Evolutionary conservation across 2,888 invertebrate genomes (phyloP).

Genomic region (Habrosyne pyritoides): DNA sequence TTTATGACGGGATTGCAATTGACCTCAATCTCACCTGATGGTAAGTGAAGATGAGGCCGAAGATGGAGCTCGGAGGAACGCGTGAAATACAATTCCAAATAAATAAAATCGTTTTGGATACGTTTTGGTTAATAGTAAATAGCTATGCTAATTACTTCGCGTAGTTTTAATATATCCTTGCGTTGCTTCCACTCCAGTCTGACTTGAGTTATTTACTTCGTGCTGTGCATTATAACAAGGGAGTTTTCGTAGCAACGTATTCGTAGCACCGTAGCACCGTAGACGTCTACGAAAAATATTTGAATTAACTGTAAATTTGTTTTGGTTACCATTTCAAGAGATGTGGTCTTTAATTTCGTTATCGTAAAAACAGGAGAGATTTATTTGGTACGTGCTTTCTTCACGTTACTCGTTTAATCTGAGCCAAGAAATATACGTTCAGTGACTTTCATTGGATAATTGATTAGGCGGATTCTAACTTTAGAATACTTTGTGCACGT

Average conservation of each 20-base stretch:
- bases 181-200: conserved; percentile 45
- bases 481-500: background rate
- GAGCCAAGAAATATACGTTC: background rate
- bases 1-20: too few relatives aligned
- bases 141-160: conserved; percentile 53
- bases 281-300: conserved; percentile 34
- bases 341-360: conserved; percentile 14
- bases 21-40: too few relatives aligned
- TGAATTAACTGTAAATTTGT: conserved; percentile 25
- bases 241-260: conserved; percentile 50
- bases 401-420: background rate
- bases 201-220: conserved; percentile 67
- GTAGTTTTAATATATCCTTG: conserved; percentile 60
- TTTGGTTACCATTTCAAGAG: conserved; percentile 19
- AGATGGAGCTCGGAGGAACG: too few relatives aligned
- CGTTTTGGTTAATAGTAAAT: conserved; percentile 37
- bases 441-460: conserved; percentile 1
- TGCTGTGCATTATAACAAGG: conserved; percentile 58
- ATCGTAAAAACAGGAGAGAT: background rate
- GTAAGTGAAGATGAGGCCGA: too few relatives aligned
- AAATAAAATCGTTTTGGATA: too few relatives aligned
- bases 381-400: background rate
- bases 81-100: too few relatives aligned
- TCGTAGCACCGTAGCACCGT: conserved; percentile 49
- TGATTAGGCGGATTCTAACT: background rate